These are phyloP conservation scores for Clarias batrachus DNA, from an alignment of 2,113 vertebrate genomes.

Conservation along the genomic window DNA sequence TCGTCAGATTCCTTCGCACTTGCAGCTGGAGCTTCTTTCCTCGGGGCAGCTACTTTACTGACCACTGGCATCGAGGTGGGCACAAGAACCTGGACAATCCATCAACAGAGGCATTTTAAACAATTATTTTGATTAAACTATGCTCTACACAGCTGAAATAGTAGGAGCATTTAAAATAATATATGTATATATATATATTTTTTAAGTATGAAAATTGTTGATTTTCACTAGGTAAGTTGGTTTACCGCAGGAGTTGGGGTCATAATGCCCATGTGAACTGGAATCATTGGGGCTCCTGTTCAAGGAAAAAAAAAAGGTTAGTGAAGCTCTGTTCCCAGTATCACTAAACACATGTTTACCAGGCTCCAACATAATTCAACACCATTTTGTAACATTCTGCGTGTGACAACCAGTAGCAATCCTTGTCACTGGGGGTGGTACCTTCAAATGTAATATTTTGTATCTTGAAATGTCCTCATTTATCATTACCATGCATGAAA, in stretches of 20 bases:
- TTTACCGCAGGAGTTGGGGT: slow-evolving; percentile 85
- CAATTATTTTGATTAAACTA: neutral
- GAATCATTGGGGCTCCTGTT: slow-evolving; percentile 93
- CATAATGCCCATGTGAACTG: slow-evolving; percentile 98
- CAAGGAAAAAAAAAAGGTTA: slow-evolving; percentile 31
- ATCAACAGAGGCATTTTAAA: neutral
- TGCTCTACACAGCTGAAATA: neutral
- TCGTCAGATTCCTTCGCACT: slow-evolving; percentile 85
- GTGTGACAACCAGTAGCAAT: neutral
- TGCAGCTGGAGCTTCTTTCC: slow-evolving; percentile 80
- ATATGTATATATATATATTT: neutral
- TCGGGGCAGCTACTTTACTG: slow-evolving; percentile 85
- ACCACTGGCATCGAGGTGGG: slow-evolving; percentile 86
- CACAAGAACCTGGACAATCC: slow-evolving; percentile 80
- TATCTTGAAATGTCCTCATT: neutral
- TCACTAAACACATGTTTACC: neutral
- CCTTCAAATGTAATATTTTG: neutral
- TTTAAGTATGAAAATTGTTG: neutral
- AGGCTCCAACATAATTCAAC: neutral
- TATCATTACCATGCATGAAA: too few species aligned
- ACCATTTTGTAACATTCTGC: neutral
- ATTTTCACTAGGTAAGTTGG: slow-evolving; percentile 5
- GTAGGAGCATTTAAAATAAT: neutral
- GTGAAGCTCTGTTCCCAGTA: slow-evolving; percentile 18
- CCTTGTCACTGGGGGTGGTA: neutral